phyloP scores from a whole-genome alignment of 2,797 vertebrate genomes.

The Melanotaenia parkinsoni region DNA sequence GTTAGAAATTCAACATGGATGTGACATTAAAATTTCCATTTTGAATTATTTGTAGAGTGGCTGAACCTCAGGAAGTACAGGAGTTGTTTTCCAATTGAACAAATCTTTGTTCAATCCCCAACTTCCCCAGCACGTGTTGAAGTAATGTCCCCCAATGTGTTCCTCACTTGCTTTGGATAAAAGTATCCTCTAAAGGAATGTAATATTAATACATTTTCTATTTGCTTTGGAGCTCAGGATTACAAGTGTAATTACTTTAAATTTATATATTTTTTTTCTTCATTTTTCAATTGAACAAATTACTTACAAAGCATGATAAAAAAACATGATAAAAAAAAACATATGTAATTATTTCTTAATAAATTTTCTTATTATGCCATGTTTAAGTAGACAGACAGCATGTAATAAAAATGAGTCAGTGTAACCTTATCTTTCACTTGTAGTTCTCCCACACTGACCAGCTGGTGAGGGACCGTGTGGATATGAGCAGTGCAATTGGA shows the following conservation, averaged over 20 bases:
- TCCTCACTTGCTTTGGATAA: too few relatives aligned
- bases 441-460: neutral
- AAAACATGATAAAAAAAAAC: too few relatives aligned
- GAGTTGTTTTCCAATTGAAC: too few relatives aligned
- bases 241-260: neutral
- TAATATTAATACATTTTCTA: neutral
- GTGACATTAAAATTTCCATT: neutral
- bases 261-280: neutral
- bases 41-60: neutral
- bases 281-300: neutral
- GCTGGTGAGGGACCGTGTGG: neutral
- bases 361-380: neutral
- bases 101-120: too few relatives aligned
- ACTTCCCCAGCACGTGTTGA: too few relatives aligned
- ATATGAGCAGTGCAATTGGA: neutral
- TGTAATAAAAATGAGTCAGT: neutral
- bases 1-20: neutral
- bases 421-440: neutral
- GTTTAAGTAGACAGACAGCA: neutral
- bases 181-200: neutral
- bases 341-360: neutral
- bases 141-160: too few relatives aligned
- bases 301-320: neutral
- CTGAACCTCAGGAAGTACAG: neutral
- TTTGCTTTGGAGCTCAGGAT: neutral